Base-by-base conservation (phyloP, 2,888 invertebrate genomes). In the Corythucha ciliata region DNA sequence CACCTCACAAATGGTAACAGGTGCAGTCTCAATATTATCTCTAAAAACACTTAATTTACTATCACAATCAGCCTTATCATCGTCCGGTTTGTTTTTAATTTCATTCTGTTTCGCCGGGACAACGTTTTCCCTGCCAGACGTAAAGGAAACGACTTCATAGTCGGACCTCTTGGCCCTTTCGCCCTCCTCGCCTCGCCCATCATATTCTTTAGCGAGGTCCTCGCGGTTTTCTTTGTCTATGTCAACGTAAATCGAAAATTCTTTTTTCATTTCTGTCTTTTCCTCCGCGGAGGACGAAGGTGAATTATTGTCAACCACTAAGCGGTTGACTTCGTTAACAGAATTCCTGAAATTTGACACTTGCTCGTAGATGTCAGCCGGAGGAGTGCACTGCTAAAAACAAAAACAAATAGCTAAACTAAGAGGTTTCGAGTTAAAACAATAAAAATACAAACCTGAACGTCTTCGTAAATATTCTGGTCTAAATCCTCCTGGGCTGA, bases 311-410 rank as follows among this genome's bases (percentile, higher is more conserved):
- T 67, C 66, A 5, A 77, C 60, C 49, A n/a, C n/a, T n/a, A 78
- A 60, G 20, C 74, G 79, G 63, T 85, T 85, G 0, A 84, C 81
- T 67, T 84, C 83, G 37, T 81, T 79, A 33, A 84, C 79, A 20
- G 81, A 82, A 59, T 80, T 74, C 33, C 79, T 73, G 60, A 83
- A 81, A 64, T 82, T 79, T 61, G 83, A 83, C 0, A 85, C 83
- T 72, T 84, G 77, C 59, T 82, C 82, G 62, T 85, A 85, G 1
- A 84, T 55, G 32, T 57, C 57, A 10, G 42, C n/a, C 7, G 51
- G 29, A 20, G 52, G 25, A 16, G 51, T 48, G 25, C 48, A 50
- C 57, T 57, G 46, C 21, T 54, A 54, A 25, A 5, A 50, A 36
- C 8, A 10, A 12, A 36, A 36, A 12, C 12, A 8, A 10, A 8